Conservation (phyloP, 1,140 invertebrate genomes). For the Neodiprion pinetum region DNA sequence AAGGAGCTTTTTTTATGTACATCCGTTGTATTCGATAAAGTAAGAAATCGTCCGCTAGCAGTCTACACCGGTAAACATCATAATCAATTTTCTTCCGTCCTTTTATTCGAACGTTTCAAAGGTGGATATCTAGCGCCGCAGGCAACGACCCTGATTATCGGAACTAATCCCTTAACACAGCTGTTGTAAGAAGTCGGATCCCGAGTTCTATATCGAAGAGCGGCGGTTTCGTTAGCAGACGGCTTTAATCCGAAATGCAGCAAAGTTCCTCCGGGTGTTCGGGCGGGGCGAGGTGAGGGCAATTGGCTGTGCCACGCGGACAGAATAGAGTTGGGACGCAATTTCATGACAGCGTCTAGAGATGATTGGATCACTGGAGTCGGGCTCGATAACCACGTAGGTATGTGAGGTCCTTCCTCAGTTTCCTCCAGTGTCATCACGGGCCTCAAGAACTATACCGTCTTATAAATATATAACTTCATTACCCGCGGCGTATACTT, state of each 20-base stretch:
- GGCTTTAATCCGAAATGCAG: constrained; percentile 48
- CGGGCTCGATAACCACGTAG: constrained; percentile 43
- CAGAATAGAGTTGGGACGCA: constrained; percentile 50
- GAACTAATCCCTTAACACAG: too few relatives aligned
- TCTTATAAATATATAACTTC: constrained; percentile 2
- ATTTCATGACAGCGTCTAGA: constrained; percentile 55
- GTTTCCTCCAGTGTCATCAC: constrained; percentile 23
- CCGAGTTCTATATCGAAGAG: background rate
- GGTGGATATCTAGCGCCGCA: too few relatives aligned
- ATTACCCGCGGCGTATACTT: constrained; percentile 15
- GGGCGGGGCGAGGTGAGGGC: constrained; percentile 33
- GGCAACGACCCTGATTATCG: too few relatives aligned
- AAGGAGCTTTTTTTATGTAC: too few relatives aligned
- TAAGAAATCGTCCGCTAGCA: too few relatives aligned
- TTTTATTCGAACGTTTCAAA: too few relatives aligned
- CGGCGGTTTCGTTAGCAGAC: constrained; percentile 7
- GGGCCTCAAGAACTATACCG: background rate
- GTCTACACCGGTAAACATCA: too few relatives aligned
- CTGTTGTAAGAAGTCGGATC: too few relatives aligned
- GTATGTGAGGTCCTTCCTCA: background rate
- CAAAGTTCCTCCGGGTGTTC: constrained; percentile 15
- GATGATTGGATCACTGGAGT: constrained; percentile 55
- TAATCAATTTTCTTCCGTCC: too few relatives aligned
- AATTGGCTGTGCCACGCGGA: constrained; percentile 50
- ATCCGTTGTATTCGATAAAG: too few relatives aligned